Evolutionary conservation across 2,888 invertebrate genomes (phyloP), one percentile per base, ranked within the genome.

Genomic region (Hofmannophila pseudospretella): DNA sequence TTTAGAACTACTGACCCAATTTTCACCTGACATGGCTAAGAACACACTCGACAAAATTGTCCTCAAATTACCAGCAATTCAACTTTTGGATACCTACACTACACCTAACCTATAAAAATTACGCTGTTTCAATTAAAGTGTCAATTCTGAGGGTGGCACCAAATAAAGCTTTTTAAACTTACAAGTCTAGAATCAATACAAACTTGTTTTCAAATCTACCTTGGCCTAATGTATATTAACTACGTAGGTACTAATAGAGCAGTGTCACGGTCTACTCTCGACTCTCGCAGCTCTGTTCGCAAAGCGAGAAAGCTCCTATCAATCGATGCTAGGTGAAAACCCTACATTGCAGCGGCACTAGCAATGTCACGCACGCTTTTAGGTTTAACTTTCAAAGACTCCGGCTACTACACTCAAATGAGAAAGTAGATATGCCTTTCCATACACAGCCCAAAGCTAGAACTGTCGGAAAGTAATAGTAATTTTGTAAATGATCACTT

Each of bases 231-330:
- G n/a, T n/a, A 23, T n/a, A 4, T 2, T 23, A 7, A 28, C n/a
- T n/a, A n/a, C n/a, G n/a, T 28, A 28, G 4, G 13, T 12, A 26
- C n/a, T 23, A 23, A 55, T 56, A 59, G 61, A 62, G 63, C 46
- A 55, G 45, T 54, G 48, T 51, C 51, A 46, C 41, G 47, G 47
- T 47, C 42, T 36, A 48, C 47, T 54, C 47, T 59, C 64, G 44
- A 56, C 55, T 64, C 60, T 66, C 61, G 55, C 63, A n/a, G n/a
- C n/a, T 54, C 45, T 53, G 50, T 46, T 48, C 53, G 50, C 49
- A 28, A 42, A 53, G 65, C 59, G 67, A 69, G 81, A 84, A 84
- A 84, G 84, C 81, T 81, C 37, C 35, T 3, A 9, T 9, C 62
- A 66, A 66, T 61, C 57, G 46, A 59, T 49, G 50, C 66, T 61